Base-by-base conservation (phyloP, 1,140 invertebrate genomes). In the Micrasema longulum region DNA sequence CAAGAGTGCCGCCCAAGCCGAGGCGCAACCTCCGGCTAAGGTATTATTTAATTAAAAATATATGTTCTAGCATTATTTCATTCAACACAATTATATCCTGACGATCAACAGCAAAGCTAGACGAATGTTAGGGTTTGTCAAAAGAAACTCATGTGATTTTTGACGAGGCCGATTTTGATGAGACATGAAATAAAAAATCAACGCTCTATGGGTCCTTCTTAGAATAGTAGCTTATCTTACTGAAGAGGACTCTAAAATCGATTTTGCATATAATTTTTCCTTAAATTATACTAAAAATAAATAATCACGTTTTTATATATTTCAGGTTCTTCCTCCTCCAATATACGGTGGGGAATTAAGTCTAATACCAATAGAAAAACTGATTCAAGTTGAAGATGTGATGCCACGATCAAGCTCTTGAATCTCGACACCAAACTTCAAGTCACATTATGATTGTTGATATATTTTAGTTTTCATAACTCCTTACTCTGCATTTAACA, bases 271-370 rank as follows among this genome's bases (percentile, higher is more conserved):
- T 20, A 9, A 48, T 14, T 6, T 20, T 48, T 20, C 23, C 23
- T 10, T 26, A 55, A 3, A 7, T 57, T 9, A 23, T 3, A 63
- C 85, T 3, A 1, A 1, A 2, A 14, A 1, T 22, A 2, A 50
- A 5, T 41, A 31, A 38, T 20, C 12, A n/a, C 66, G 18, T 53
- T 64, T 62, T 74, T 72, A 70, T 76, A 53, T 53, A n/a, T 73
- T 76, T 31, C 77, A 88, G 87, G 85, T 86, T 45, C 87, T 86
- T 11, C 87, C 88, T 0, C 89, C 88, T 12, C 87, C 89, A 2
- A 89, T 89, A 77, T 85, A 91, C 2, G 92, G 92, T 5, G 93
- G 93, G 18, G 93, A 95, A 78, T 82, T 95, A 38, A 92, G 90
- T 1, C 88, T 91, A 67, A 93, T 95, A 76, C 92, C 92, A 36